Evolutionary conservation across 2,888 invertebrate species (phyloP).

Genomic region (Acrobeloides nanus): DNA sequence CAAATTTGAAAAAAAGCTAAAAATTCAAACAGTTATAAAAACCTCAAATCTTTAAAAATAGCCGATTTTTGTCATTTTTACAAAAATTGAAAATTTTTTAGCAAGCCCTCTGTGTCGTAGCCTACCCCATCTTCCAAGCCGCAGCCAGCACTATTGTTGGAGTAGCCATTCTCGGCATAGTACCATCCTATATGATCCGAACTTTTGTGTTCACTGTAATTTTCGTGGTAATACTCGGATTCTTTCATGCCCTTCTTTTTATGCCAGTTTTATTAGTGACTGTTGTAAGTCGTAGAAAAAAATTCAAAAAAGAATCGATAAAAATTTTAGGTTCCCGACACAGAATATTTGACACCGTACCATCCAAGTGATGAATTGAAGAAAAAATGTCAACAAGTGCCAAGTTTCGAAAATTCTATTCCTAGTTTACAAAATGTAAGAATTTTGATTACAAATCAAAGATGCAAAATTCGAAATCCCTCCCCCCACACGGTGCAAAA

Average conservation of each 20-base stretch:
- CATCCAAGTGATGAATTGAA: too few relatives aligned
- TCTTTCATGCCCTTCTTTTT: conserved; percentile 43
- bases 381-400: too few relatives aligned
- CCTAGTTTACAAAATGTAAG: too few relatives aligned
- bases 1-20: too few relatives aligned
- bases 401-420: too few relatives aligned
- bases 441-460: too few relatives aligned
- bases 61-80: neutral
- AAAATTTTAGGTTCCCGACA: conserved; percentile 17
- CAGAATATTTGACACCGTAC: conserved; percentile 24
- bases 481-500: too few relatives aligned
- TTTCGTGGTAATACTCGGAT: conserved; percentile 43
- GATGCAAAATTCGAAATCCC: too few relatives aligned
- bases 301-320: neutral
- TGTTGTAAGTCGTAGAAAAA: conserved; percentile 15
- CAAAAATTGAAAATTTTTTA: conserved; percentile 15
- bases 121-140: conserved; percentile 44
- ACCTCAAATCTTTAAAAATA: too few relatives aligned
- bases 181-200: conserved; percentile 46
- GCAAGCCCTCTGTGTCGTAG: conserved; percentile 39
- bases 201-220: conserved; percentile 49
- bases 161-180: conserved; percentile 36
- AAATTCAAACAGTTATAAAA: too few relatives aligned
- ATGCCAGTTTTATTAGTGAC: conserved; percentile 43
- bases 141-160: conserved; percentile 45